Percentiles rank a stretch among this genome's conserved stretches.
phyloP scores from a whole-genome alignment of 2,113 vertebrate species.

The Kryptolebias marmoratus region DNA sequence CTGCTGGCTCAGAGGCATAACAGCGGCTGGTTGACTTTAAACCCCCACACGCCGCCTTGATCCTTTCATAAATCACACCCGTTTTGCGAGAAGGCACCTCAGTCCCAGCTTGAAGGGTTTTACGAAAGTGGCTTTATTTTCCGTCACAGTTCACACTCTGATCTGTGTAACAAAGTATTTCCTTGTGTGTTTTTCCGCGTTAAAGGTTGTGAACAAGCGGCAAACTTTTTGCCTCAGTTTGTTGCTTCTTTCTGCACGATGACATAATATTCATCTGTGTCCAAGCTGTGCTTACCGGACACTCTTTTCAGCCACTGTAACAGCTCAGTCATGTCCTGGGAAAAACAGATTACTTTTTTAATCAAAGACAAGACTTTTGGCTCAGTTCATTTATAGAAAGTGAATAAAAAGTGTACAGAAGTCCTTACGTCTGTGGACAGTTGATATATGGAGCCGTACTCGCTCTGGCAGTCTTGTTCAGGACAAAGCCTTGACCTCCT shows the following conservation, averaged over 20 bases:
- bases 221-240: not conserved
- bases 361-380: not conserved
- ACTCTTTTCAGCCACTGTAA: slow-evolving; percentile 57
- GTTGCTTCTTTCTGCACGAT: not conserved
- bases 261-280: not conserved
- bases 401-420: not conserved
- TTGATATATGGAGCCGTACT: not conserved
- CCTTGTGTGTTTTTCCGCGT: too few relatives aligned
- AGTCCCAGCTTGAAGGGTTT: too few relatives aligned
- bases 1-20: too few relatives aligned
- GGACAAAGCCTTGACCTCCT: too few relatives aligned
- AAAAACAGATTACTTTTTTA: slow-evolving; percentile 18
- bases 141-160: too few relatives aligned
- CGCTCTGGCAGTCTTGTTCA: not conserved
- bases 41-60: too few relatives aligned
- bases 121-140: too few relatives aligned
- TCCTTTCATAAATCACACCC: too few relatives aligned
- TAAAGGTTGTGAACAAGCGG: not conserved
- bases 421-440: not conserved
- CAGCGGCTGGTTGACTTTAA: too few relatives aligned
- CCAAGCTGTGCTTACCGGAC: slow-evolving; percentile 48
- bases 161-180: too few relatives aligned
- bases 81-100: too few relatives aligned
- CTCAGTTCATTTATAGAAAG: not conserved
- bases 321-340: slow-evolving; percentile 43